Evolutionary conservation across 2,797 vertebrate genomes (phyloP).

Genomic region (Erithacus rubecula): DNA sequence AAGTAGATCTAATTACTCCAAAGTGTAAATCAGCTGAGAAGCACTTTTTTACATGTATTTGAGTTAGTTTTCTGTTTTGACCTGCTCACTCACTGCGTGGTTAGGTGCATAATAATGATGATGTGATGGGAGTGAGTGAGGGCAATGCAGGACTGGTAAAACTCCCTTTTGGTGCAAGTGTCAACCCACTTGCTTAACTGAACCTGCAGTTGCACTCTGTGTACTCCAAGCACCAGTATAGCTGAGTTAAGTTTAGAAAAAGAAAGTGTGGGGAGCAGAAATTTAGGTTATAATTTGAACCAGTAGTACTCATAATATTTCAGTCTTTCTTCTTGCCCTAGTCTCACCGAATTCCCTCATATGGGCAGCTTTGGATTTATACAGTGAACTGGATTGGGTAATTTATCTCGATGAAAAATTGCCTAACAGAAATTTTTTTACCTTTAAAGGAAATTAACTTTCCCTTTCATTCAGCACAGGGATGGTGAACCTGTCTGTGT

Average conservation of each 20-base stretch:
- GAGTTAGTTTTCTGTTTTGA: not conserved
- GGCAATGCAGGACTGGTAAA: not conserved
- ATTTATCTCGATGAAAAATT: not conserved
- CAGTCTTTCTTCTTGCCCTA: not conserved
- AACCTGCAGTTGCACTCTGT: not conserved
- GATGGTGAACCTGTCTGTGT: not conserved
- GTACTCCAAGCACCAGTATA: not conserved
- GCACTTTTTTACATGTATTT: not conserved
- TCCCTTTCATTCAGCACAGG: not conserved
- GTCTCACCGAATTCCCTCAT: not conserved
- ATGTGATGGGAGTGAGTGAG: not conserved
- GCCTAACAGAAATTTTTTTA: not conserved
- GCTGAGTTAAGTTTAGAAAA: not conserved
- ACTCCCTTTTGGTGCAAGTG: not conserved
- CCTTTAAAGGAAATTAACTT: not conserved
- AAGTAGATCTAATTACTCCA: not conserved
- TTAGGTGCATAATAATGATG: not conserved
- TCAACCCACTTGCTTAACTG: not conserved
- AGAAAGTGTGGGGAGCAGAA: not conserved
- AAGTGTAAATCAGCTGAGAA: not conserved
- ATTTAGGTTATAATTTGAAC: not conserved
- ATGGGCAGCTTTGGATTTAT: not conserved
- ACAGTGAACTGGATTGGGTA: not conserved
- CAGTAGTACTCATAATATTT: not conserved
- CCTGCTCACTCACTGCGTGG: fast-evolving